Evolutionary conservation across 2,113 vertebrate species (phyloP).

Genomic region (Callocephalon fimbriatum): DNA sequence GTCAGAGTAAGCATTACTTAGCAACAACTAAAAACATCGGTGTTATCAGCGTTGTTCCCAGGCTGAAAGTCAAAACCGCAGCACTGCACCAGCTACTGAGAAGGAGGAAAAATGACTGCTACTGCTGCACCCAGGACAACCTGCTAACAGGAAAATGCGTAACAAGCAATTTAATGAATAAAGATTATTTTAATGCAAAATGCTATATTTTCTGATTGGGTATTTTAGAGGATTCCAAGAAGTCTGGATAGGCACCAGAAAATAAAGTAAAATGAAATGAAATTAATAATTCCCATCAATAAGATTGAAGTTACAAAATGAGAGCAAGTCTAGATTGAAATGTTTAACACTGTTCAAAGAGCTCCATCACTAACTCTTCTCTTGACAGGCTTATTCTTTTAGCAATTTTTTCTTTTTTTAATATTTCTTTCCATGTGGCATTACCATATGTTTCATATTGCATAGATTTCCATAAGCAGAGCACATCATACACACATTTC

Average conservation of each 20-base stretch:
- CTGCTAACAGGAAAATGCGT: background rate
- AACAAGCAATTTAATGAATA: background rate
- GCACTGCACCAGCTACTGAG: too few relatives aligned
- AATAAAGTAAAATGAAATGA: background rate
- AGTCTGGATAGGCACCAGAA: background rate
- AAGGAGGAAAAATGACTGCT: too few relatives aligned
- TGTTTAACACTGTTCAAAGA: conserved; percentile 10
- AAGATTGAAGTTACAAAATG: background rate
- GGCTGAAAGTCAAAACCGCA: too few relatives aligned
- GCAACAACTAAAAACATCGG: too few relatives aligned
- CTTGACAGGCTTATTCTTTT: background rate
- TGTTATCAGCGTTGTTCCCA: too few relatives aligned
- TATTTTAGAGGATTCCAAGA: conserved; percentile 10
- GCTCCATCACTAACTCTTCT: background rate
- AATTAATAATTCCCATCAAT: background rate
- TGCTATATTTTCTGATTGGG: background rate
- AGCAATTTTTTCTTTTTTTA: conserved; percentile 8
- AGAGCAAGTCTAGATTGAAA: background rate
- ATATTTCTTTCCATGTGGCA: conserved; percentile 25
- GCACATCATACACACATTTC: background rate
- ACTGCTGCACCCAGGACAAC: too few relatives aligned
- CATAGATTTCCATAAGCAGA: conserved; percentile 39
- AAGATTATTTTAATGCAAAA: background rate
- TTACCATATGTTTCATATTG: conserved; percentile 26
- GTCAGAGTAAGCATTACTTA: too few relatives aligned